A percentile compares a stretch with the other conserved stretches of the same genome.
phyloP scores from a whole-genome alignment of 2,888 invertebrate species.

The Periphyllus acericola region DNA sequence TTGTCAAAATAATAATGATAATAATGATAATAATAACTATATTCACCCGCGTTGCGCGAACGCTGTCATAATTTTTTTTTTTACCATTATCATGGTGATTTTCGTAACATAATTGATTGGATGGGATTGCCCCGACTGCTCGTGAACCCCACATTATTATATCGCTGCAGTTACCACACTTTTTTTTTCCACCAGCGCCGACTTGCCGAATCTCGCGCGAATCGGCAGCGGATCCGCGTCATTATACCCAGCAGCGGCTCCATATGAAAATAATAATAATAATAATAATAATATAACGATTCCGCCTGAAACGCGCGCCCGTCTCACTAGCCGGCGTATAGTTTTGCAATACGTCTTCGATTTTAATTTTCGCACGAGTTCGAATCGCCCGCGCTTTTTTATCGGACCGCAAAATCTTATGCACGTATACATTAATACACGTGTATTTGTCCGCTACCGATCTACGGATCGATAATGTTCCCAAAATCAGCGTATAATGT shows the following conservation, averaged over 20 bases:
- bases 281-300: too few relatives aligned
- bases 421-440: neutral
- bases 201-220: neutral
- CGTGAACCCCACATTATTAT: slow-evolving; percentile 38
- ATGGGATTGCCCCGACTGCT: slow-evolving; percentile 31
- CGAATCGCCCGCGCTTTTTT: neutral
- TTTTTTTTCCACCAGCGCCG: neutral
- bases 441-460: neutral
- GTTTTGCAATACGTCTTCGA: too few relatives aligned
- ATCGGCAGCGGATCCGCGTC: neutral
- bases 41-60: slow-evolving; percentile 22
- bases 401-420: neutral
- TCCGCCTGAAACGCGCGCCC: neutral
- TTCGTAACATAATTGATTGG: slow-evolving; percentile 57
- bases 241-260: neutral
- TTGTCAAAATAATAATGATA: slow-evolving; percentile 27
- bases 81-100: slow-evolving; percentile 19
- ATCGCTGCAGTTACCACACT: slow-evolving; percentile 28
- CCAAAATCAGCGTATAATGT: neutral
- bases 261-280: too few relatives aligned
- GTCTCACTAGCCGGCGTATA: too few relatives aligned
- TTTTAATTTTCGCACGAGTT: neutral
- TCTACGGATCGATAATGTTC: neutral
- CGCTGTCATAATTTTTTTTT: slow-evolving; percentile 33
- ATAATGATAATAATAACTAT: slow-evolving; percentile 9